Evolutionary conservation across 2,113 vertebrate species (phyloP).

Genomic region (Cheilinus undulatus): DNA sequence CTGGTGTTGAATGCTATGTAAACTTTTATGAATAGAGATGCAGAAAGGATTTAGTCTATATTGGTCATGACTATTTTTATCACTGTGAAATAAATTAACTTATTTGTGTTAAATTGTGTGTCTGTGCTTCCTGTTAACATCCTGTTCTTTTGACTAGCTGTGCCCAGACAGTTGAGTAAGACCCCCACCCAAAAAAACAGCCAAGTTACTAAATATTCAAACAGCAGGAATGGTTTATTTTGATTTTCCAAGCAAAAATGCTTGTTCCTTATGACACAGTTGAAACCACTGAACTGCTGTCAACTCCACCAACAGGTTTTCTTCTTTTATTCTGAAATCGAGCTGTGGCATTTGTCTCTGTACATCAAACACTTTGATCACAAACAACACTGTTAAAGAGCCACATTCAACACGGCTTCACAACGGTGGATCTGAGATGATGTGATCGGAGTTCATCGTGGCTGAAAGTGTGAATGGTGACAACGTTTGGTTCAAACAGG

Average conservation of each 20-base stretch:
- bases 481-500: slow-evolving; percentile 7
- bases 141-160: no score
- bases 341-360: slow-evolving; percentile 12
- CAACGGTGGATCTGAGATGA: background rate
- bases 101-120: slow-evolving; percentile 47
- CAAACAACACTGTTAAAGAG: slow-evolving; percentile 37
- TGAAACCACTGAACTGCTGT: slow-evolving; percentile 24
- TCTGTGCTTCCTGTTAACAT: background rate
- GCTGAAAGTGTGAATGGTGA: background rate
- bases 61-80: slow-evolving; percentile 52
- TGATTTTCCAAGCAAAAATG: slow-evolving; percentile 25
- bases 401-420: slow-evolving; percentile 25
- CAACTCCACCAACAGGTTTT: slow-evolving; percentile 8
- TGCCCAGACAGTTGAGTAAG: no score
- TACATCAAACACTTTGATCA: slow-evolving; percentile 32
- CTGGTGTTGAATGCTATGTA: background rate
- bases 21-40: slow-evolving; percentile 20
- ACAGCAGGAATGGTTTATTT: slow-evolving; percentile 65
- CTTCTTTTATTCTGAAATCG: slow-evolving; percentile 3
- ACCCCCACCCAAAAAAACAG: background rate
- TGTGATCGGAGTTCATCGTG: background rate
- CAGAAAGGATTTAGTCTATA: slow-evolving; percentile 34
- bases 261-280: slow-evolving; percentile 37
- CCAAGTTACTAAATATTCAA: background rate
- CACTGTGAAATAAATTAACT: slow-evolving; percentile 47